Conservation (phyloP, 2,888 invertebrate genomes). For the Ochropleura plecta region DNA sequence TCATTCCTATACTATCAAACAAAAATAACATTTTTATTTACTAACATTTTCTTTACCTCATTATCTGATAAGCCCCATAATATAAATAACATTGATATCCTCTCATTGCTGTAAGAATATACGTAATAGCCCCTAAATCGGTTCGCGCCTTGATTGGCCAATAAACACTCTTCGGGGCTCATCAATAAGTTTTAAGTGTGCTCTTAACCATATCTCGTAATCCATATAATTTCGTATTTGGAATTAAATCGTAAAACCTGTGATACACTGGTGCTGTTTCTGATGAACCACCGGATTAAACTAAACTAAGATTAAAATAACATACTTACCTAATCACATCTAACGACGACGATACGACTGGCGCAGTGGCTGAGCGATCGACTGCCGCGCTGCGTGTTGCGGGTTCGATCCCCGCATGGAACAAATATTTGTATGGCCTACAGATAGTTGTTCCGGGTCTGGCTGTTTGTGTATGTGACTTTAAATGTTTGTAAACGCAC, state of each 20-base stretch:
- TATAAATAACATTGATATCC: conserved; percentile 59
- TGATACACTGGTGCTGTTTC: conserved; percentile 48
- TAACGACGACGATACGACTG: too few species aligned
- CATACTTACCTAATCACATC: too few species aligned
- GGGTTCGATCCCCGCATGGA: too few species aligned
- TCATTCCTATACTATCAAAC: too few species aligned
- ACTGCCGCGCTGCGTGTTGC: too few species aligned
- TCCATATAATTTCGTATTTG: conserved; percentile 73
- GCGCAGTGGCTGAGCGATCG: too few species aligned
- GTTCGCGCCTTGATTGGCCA: conserved; percentile 64
- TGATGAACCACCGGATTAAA: too few species aligned
- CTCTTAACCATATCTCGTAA: conserved; percentile 71
- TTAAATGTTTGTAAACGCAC: too few species aligned
- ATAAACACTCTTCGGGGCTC: conserved; percentile 73
- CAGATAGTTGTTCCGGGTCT: too few species aligned
- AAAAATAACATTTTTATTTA: conserved; percentile 7
- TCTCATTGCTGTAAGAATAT: conserved; percentile 55
- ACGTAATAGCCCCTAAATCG: conserved; percentile 66
- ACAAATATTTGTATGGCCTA: too few species aligned
- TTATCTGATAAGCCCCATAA: conserved; percentile 21
- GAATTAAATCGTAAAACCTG: conserved; percentile 67
- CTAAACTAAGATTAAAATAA: too few species aligned
- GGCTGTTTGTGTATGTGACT: too few species aligned
- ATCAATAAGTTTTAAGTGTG: conserved; percentile 76
- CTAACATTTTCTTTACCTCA: conserved; percentile 17